Percentiles rank a stretch among this genome's conserved stretches.
These are phyloP conservation scores for Xestoiulus laeticollis DNA, from an alignment of 2,888 invertebrate genomes.

Conservation along the genomic window DNA sequence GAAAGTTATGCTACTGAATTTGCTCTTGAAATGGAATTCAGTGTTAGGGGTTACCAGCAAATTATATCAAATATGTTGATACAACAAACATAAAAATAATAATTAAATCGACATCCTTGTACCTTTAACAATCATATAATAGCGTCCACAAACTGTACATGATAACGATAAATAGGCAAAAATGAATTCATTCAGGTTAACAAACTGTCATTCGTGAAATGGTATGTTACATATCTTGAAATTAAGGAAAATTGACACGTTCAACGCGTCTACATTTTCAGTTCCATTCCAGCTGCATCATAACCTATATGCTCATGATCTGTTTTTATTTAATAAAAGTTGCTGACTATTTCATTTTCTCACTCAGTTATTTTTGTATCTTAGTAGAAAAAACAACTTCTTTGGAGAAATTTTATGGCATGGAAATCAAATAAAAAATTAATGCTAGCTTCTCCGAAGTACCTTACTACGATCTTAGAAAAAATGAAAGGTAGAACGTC, in stretches of 20 bases:
- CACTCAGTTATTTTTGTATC: slow-evolving; percentile 37
- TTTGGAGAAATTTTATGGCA: slow-evolving; percentile 34
- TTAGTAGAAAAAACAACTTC: slow-evolving; percentile 40
- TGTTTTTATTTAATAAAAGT: slow-evolving; percentile 34
- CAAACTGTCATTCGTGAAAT: not conserved
- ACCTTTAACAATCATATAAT: not conserved
- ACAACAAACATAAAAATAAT: not conserved
- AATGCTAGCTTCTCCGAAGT: slow-evolving; percentile 38
- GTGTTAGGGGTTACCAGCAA: too few relatives aligned
- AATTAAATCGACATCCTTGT: not conserved
- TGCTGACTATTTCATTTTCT: slow-evolving; percentile 32
- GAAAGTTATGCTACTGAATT: not conserved
- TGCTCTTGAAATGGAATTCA: too few relatives aligned
- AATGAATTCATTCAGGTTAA: not conserved
- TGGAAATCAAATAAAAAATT: slow-evolving; percentile 23
- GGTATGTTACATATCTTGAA: not conserved
- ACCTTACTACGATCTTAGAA: slow-evolving; percentile 43
- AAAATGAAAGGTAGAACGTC: slow-evolving; percentile 32
- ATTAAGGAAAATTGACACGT: not conserved
- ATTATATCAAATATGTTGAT: not conserved
- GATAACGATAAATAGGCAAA: not conserved
- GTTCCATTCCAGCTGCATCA: slow-evolving; percentile 39
- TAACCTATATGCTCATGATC: slow-evolving; percentile 39
- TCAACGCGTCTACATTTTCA: slow-evolving; percentile 41
- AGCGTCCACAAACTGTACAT: not conserved